These are phyloP conservation scores for Rhinophrynus dorsalis DNA, from an alignment of 2,797 vertebrate genomes.

Conservation along the genomic window DNA sequence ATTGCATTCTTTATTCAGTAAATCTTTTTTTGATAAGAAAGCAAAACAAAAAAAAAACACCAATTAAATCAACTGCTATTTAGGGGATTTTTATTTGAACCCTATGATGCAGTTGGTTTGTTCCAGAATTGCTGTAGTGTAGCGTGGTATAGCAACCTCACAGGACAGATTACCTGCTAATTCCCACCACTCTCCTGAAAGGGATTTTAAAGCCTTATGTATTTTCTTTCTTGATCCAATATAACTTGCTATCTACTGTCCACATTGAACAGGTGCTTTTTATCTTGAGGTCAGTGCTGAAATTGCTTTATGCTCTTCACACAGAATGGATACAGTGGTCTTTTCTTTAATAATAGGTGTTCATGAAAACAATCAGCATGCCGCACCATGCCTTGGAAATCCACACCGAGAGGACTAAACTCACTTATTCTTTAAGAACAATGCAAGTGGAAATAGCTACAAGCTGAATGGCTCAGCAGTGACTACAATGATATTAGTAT, in stretches of 20 bases:
- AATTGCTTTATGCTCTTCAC: conserved; percentile 12
- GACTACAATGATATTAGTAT: too few relatives aligned
- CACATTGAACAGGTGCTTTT: conserved; percentile 7
- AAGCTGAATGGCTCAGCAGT: too few relatives aligned
- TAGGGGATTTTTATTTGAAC: too few relatives aligned
- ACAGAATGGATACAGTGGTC: neutral
- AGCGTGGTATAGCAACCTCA: too few relatives aligned
- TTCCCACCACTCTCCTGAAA: neutral
- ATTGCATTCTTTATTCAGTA: too few relatives aligned
- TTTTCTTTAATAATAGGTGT: conserved; percentile 19
- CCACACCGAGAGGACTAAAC: neutral
- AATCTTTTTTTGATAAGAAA: too few relatives aligned
- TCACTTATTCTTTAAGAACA: neutral
- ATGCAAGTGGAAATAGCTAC: neutral
- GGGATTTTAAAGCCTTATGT: conserved; percentile 7
- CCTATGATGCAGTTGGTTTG: too few relatives aligned
- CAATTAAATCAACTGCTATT: too few relatives aligned
- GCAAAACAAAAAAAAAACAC: too few relatives aligned
- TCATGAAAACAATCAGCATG: neutral
- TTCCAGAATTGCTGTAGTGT: too few relatives aligned
- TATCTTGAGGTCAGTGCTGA: conserved; percentile 2
- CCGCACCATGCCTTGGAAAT: neutral
- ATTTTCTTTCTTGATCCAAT: neutral
- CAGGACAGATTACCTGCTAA: neutral
- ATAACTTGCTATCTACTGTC: neutral